Conservation (phyloP, 2,888 invertebrate species). For the Macrophya alboannulata region DNA sequence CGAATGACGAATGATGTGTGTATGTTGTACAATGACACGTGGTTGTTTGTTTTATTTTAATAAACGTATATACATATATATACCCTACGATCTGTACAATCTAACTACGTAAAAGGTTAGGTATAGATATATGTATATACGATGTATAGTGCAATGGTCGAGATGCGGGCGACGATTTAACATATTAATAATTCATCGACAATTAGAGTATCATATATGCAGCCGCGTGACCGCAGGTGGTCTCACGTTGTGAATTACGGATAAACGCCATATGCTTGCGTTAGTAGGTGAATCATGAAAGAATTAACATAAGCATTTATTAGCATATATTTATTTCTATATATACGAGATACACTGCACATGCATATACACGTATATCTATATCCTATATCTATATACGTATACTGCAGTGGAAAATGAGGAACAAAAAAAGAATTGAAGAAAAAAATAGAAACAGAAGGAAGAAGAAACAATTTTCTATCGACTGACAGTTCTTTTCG, state of each 20-base stretch:
- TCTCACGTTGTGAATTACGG: constrained; percentile 66
- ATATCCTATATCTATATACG: neutral
- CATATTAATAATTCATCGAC: constrained; percentile 75
- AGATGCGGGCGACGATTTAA: constrained; percentile 56
- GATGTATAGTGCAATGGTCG: neutral
- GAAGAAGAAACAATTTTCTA: neutral
- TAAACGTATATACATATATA: neutral
- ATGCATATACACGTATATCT: neutral
- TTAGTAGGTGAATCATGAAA: constrained; percentile 75
- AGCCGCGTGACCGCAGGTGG: constrained; percentile 71
- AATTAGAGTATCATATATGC: constrained; percentile 64
- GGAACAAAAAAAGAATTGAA: neutral
- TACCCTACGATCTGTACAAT: too few relatives aligned
- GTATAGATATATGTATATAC: too few relatives aligned
- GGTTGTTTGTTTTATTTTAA: constrained; percentile 1
- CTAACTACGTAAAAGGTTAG: neutral
- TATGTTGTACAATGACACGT: neutral
- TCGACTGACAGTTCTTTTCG: too few relatives aligned
- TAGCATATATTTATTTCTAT: constrained; percentile 75
- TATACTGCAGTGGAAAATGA: neutral
- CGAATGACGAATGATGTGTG: neutral
- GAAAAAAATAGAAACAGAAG: neutral
- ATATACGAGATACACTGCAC: constrained; percentile 55
- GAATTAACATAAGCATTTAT: constrained; percentile 75
- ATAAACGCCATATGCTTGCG: constrained; percentile 72